Base-by-base conservation (phyloP, 35 echinoderm and acorn worm species). In the Acanthaster planci region DNA sequence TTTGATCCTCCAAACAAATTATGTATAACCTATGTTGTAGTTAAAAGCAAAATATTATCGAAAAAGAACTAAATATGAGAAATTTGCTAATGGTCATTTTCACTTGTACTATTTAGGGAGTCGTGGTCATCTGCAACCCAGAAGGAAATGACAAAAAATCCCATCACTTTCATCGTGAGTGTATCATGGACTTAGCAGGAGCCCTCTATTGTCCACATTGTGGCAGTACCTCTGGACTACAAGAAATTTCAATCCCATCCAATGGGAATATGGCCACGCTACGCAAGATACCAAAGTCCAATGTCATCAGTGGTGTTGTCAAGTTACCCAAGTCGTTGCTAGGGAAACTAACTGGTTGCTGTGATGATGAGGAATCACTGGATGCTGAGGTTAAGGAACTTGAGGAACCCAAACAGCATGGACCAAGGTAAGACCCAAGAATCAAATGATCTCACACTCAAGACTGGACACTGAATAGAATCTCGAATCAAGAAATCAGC, bases 121-220 rank as follows among this genome's bases (percentile, higher is more conserved):
- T 67, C 38, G 77, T 93, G 35, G 91, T 93, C 88, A 77, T 90
- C n/a, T 99, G 96, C 54, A 86, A 85, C 1, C 64, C 90, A 15
- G 96, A 99, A 40, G 55, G 56, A 35, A 38, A 72, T 2, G 64
- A 72, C 29, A 79, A 91, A 29, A 40, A 59, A 2, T 85, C 91
- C 23, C 96, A 99, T 37, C 89, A 91, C 40, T 99, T 99, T 67
- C 96, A 99, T 89, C 90, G 84, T 38, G 91, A 93, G 34, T 99
- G 96, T 55, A 99, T 99, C 76, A 55, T 54, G 15, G 96, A 94
- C 55, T 89, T 99, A 9, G 89, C 88, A n/a, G 82, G 89, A 52
- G 89, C 89, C 77, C 89, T 99, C 10, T 99, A 94, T 79, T 99
- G 96, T 77, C 96, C 96, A 54, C 96, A 99, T 82, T 99, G 96